A percentile compares a stretch with the other conserved stretches of the same genome.
Evolutionary conservation across 1,140 invertebrate species (phyloP).

Genomic region (Tetragnatha versicolor): DNA sequence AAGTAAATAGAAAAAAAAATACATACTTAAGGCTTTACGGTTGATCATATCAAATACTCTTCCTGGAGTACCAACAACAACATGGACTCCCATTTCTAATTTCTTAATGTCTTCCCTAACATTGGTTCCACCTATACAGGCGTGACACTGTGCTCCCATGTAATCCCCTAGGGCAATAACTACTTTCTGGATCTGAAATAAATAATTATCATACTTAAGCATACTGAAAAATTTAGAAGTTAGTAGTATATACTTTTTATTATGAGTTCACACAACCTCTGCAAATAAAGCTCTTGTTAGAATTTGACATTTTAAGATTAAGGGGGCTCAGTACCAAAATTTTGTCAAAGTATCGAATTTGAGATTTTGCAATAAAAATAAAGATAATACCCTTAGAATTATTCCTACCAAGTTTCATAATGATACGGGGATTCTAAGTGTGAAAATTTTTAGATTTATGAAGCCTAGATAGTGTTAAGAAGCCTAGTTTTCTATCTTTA

Average conservation of each 20-base stretch:
- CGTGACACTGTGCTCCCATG: constrained; percentile 89
- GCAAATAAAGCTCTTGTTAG: too few relatives aligned
- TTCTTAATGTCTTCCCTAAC: constrained; percentile 95
- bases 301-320: too few relatives aligned
- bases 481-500: too few relatives aligned
- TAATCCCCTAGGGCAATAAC: constrained; percentile 98
- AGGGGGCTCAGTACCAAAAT: too few relatives aligned
- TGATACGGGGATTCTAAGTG: too few relatives aligned
- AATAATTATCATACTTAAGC: neutral
- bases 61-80: constrained; percentile 98
- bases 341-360: too few relatives aligned
- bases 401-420: too few relatives aligned
- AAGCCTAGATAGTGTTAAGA: too few relatives aligned
- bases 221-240: neutral
- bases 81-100: constrained; percentile 91
- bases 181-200: constrained; percentile 86
- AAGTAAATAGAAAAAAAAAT: neutral
- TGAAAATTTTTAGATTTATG: too few relatives aligned
- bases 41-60: constrained; percentile 98
- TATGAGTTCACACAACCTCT: too few relatives aligned
- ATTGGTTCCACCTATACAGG: constrained; percentile 99
- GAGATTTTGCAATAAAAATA: too few relatives aligned
- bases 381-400: too few relatives aligned
- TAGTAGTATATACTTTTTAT: neutral
- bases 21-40: constrained; percentile 81